Conservation (phyloP, 2,113 vertebrate genomes). For the Mugil cephalus region DNA sequence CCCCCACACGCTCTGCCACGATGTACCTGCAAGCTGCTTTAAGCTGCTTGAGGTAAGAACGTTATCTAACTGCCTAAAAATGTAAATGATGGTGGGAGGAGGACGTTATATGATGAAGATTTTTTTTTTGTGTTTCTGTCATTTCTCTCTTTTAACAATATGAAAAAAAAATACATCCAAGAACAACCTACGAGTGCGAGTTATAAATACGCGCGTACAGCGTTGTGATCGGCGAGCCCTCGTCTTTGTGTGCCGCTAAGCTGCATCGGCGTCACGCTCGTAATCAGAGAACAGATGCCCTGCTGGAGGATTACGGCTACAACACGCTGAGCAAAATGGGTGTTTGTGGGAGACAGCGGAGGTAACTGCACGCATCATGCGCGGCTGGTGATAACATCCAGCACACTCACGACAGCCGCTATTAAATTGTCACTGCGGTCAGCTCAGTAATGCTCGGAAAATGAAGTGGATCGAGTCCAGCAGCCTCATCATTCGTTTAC, state of each 20-base stretch:
- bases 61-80: slow-evolving; percentile 32
- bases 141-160: neutral
- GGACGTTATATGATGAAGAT: neutral
- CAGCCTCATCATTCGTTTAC: slow-evolving; percentile 30
- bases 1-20: neutral
- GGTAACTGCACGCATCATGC: slow-evolving; percentile 15
- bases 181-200: neutral
- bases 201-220: too few relatives aligned
- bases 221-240: too few relatives aligned
- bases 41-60: slow-evolving; percentile 25
- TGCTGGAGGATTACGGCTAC: slow-evolving; percentile 31
- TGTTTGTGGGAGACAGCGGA: slow-evolving; percentile 21
- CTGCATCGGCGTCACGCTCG: slow-evolving; percentile 6
- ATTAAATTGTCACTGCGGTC: slow-evolving; percentile 16
- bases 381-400: slow-evolving; percentile 38
- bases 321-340: slow-evolving; percentile 39
- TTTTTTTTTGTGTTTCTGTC: neutral
- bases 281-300: slow-evolving; percentile 14
- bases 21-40: slow-evolving; percentile 10
- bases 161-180: neutral
- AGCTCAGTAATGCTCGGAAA: slow-evolving; percentile 17
- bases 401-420: slow-evolving; percentile 6
- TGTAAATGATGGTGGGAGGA: slow-evolving; percentile 28
- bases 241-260: neutral
- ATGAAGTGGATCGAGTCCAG: slow-evolving; percentile 30